Conservation (phyloP, 2,797 vertebrate genomes). For the Aeoliscus strigatus region DNA sequence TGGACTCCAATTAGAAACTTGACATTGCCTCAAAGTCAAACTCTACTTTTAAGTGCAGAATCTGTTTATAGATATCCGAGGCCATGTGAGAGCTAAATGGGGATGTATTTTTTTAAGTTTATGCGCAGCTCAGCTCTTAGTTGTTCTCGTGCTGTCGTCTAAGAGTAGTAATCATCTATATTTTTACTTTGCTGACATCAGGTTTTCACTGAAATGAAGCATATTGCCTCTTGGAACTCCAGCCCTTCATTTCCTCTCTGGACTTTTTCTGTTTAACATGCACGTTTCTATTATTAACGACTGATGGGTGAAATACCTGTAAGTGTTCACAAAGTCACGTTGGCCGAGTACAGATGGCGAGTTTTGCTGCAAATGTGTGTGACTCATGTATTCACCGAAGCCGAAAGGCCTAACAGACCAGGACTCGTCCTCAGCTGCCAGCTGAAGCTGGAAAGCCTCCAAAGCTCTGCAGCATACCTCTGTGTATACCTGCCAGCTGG, state of each 20-base stretch:
- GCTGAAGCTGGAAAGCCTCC: conserved; percentile 35
- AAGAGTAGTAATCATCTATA: conserved; percentile 15
- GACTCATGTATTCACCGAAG: conserved; percentile 39
- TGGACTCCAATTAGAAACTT: no score
- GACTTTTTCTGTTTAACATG: neutral
- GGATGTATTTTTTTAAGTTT: conserved; percentile 9
- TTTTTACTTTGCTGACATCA: conserved; percentile 15
- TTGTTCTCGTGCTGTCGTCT: neutral
- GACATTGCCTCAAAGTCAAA: no score
- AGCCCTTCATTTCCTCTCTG: conserved; percentile 22
- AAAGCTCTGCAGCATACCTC: conserved; percentile 23
- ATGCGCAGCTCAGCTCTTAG: neutral
- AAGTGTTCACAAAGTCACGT: conserved; percentile 11
- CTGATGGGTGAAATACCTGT: conserved; percentile 5
- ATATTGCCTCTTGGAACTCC: conserved; percentile 2
- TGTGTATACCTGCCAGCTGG: conserved; percentile 38
- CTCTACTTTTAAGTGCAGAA: no score
- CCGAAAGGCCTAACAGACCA: conserved; percentile 28
- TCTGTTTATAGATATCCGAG: neutral
- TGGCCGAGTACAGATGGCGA: conserved; percentile 35
- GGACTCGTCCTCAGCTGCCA: conserved; percentile 23
- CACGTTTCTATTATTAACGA: conserved; percentile 15
- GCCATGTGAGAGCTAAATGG: conserved; percentile 9
- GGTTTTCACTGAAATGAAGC: conserved; percentile 3
- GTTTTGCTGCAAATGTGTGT: conserved; percentile 21